phyloP scores from a whole-genome alignment of 2,888 invertebrate genomes.

The Meloe dianella region DNA sequence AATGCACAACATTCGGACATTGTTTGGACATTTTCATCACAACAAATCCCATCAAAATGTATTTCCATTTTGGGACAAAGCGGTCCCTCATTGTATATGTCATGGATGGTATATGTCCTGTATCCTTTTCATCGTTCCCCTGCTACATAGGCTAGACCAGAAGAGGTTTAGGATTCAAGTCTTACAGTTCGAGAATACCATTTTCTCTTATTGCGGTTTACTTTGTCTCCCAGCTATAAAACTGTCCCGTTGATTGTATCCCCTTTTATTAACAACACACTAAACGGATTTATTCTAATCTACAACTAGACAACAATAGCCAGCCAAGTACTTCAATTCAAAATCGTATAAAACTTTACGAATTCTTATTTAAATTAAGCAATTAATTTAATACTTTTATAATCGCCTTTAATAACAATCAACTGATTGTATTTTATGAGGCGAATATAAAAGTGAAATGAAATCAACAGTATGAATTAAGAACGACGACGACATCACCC shows the following conservation, averaged over 20 bases:
- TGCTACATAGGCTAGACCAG: not conserved
- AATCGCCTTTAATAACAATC: not conserved
- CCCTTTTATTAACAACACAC: slow-evolving; percentile 50
- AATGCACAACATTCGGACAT: no score
- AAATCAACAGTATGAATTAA: slow-evolving; percentile 14
- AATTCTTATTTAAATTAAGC: not conserved
- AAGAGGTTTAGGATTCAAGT: slow-evolving; percentile 3
- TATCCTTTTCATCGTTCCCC: not conserved
- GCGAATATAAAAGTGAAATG: not conserved
- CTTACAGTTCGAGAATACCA: slow-evolving; percentile 13
- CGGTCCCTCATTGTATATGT: not conserved
- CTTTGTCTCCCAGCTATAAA: slow-evolving; percentile 46
- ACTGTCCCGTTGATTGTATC: slow-evolving; percentile 49
- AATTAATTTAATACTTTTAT: not conserved
- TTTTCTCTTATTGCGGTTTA: slow-evolving; percentile 40
- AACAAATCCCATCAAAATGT: not conserved
- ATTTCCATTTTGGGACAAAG: not conserved
- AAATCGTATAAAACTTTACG: not conserved
- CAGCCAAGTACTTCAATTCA: not conserved
- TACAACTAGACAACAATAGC: slow-evolving; percentile 32
- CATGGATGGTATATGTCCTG: not conserved
- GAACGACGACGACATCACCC: slow-evolving; percentile 18
- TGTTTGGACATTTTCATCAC: not conserved
- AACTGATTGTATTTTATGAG: not conserved
- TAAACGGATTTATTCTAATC: slow-evolving; percentile 54